Evolutionary conservation across 2,888 invertebrate species (phyloP), one percentile per base, ranked within the genome.

Genomic region (Bellardia pandia): DNA sequence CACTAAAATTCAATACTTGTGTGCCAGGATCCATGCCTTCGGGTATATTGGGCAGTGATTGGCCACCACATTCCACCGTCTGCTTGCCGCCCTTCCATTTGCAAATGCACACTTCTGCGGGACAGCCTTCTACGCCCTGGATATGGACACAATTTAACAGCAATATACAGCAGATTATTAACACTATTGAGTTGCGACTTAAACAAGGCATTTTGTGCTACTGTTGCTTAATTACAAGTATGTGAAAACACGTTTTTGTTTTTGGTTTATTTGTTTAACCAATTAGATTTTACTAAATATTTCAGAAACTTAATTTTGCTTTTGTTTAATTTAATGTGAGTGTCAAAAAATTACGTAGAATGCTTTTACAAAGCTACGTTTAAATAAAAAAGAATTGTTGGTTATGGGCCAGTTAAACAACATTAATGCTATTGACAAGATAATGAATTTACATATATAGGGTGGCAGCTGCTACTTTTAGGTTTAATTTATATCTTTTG

Each of bases 21-120:
- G 98, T 98, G 91, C 96, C 97, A 37, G 96, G 95, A 92, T 97
- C 96, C 90, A 98, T 96, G 76, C 96, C 96, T 90, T 95, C 95
- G 2, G 98, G 98, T 83, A 98, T 96, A 13, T 95, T 95, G 88
- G 96, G 95, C 78, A 98, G 94, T 78, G 96, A 96, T 92, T 96
- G 96, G 88, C 96, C 96, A 72, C 96, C 95, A 94, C 98, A 98
- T 93, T 98, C 98, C 72, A 97, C 98, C 89, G 97, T 97, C 92
- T 98, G 96, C 92, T 98, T 98, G 69, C 98, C 98, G 92, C 96
- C 96, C 93, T 98, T 98, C 98, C 98, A 98, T 93, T 97, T 98
- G 94, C 98, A 98, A 82, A 96, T 94, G 93, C 98, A 98, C 89
- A 96, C 93, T 40, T 93, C 95, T 51, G 95, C 94, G 40, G 98